These are phyloP conservation scores for Lasioglossum villosulum DNA, from an alignment of 2,888 invertebrate genomes.

Conservation along the genomic window DNA sequence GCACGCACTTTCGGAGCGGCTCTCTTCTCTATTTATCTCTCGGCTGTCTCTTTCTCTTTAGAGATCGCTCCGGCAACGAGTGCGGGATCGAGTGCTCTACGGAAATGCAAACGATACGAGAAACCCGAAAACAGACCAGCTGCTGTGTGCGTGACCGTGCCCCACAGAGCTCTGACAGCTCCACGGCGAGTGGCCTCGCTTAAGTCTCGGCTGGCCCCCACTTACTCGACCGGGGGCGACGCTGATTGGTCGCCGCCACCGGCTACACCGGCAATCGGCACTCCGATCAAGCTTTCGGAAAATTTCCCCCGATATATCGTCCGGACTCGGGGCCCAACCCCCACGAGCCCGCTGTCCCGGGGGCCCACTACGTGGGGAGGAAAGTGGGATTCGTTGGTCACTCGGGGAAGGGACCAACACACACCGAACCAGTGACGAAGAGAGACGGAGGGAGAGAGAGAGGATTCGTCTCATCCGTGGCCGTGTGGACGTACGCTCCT, in stretches of 20 bases:
- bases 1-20: neutral
- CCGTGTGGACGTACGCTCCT: conserved; percentile 17
- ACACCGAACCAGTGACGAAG: conserved; percentile 14
- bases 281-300: conserved; percentile 80
- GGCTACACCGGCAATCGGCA: conserved; percentile 81
- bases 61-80: neutral
- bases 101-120: conserved; percentile 4
- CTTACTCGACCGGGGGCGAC: conserved; percentile 73
- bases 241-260: conserved; percentile 78
- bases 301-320: conserved; percentile 78
- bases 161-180: conserved; percentile 85
- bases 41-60: neutral
- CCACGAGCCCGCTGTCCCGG: conserved; percentile 51
- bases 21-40: neutral
- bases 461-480: conserved; percentile 3
- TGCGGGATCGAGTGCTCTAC: neutral
- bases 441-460: neutral
- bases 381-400: conserved; percentile 68
- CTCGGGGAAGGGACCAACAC: conserved; percentile 52
- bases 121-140: conserved; percentile 59
- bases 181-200: conserved; percentile 84
- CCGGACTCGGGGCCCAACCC: conserved; percentile 65
- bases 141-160: conserved; percentile 84
- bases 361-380: conserved; percentile 66
- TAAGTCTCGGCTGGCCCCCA: conserved; percentile 83